These are phyloP conservation scores for Erinaceus europaeus DNA, from an alignment of 2,113 vertebrate species.

Conservation along the genomic window DNA sequence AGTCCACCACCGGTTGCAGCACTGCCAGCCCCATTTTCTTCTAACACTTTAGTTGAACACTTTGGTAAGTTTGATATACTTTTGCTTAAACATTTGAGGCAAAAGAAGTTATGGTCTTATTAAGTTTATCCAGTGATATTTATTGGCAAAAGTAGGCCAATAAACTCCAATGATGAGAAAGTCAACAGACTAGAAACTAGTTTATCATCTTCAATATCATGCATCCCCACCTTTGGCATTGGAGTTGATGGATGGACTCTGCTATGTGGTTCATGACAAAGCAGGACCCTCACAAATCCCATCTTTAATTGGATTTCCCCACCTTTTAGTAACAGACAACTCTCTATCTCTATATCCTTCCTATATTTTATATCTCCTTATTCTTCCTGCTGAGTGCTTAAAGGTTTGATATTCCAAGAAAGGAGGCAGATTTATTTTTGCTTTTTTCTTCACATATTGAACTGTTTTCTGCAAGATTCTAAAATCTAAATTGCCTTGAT, in stretches of 20 bases:
- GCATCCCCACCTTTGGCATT: conserved; percentile 43
- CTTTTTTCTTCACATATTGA: conserved; percentile 48
- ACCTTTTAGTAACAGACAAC: conserved; percentile 54
- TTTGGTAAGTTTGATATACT: not conserved
- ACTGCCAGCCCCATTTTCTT: no score
- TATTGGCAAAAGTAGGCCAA: conserved; percentile 40
- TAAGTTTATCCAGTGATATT: conserved; percentile 28
- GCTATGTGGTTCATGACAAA: conserved; percentile 37
- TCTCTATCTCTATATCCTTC: conserved; percentile 53
- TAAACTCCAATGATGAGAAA: conserved; percentile 44
- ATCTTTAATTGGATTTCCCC: conserved; percentile 71
- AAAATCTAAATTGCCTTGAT: not conserved
- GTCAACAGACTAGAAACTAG: conserved; percentile 33
- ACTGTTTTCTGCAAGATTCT: conserved; percentile 14
- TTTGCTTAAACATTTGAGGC: conserved; percentile 21
- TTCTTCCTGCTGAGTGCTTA: conserved; percentile 58
- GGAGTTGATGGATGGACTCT: conserved; percentile 38
- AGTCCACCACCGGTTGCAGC: no score
- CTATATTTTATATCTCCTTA: no score
- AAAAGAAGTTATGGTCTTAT: conserved; percentile 14
- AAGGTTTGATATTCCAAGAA: conserved; percentile 37
- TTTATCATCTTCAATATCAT: conserved; percentile 50
- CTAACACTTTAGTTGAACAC: not conserved
- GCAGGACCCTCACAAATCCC: conserved; percentile 68
- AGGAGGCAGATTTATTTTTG: conserved; percentile 35